A percentile compares a stretch with the other conserved stretches of the same genome.
Conservation (phyloP, 2,797 vertebrate genomes). For the Pseudocheirus occidentalis region DNA sequence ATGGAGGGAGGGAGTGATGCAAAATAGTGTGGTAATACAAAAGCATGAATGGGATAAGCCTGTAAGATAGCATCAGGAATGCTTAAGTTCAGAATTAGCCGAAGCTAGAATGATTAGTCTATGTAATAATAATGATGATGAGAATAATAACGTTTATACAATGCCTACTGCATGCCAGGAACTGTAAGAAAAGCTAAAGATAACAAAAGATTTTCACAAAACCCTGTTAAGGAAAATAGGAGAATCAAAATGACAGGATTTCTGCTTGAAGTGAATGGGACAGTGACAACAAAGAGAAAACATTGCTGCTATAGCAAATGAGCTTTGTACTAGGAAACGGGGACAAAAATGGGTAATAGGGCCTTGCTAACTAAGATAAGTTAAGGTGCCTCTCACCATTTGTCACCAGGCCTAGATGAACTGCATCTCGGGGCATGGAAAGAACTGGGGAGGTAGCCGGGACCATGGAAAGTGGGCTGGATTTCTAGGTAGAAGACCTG, state of each 20-base stretch:
- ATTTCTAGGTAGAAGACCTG: constrained; percentile 14
- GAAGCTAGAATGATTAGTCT: neutral
- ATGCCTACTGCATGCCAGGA: neutral
- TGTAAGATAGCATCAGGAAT: neutral
- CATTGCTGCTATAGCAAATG: neutral
- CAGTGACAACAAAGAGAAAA: neutral
- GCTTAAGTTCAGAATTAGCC: neutral
- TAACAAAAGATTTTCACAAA: neutral
- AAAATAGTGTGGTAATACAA: neutral
- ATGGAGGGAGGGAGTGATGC: neutral
- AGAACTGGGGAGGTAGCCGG: constrained; percentile 14
- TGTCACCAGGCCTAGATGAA: neutral
- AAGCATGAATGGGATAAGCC: neutral
- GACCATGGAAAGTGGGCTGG: constrained; percentile 13
- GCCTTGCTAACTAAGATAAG: neutral
- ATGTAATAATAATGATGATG: neutral
- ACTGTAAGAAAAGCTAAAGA: neutral
- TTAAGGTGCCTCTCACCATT: neutral
- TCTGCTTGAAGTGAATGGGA: neutral
- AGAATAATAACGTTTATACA: neutral
- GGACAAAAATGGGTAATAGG: neutral
- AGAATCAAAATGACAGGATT: neutral
- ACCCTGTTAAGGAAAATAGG: neutral
- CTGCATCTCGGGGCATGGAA: neutral
- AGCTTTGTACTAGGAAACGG: neutral